A percentile compares a stretch with the other conserved stretches of the same genome.
phyloP scores from a whole-genome alignment of 2,113 vertebrate species.

The Cathartes aura region DNA sequence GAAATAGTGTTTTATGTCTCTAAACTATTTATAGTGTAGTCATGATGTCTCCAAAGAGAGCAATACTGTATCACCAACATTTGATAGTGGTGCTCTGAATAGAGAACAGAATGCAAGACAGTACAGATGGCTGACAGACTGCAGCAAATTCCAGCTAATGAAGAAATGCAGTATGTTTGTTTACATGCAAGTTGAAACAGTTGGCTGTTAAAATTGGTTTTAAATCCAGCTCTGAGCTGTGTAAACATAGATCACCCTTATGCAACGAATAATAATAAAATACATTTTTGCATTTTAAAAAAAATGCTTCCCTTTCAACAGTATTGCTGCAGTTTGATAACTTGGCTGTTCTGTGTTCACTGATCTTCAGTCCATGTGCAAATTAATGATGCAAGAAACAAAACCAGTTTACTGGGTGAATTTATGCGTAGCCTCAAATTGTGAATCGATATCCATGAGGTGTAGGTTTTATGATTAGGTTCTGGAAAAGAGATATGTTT shows the following conservation, averaged over 20 bases:
- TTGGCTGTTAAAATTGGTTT: constrained; percentile 54
- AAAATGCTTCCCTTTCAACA: neutral
- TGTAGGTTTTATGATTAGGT: neutral
- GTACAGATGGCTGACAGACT: constrained; percentile 72
- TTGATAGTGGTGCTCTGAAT: constrained; percentile 56
- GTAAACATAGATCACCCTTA: constrained; percentile 61
- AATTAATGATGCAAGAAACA: constrained; percentile 65
- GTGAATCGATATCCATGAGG: neutral
- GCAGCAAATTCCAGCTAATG: constrained; percentile 72
- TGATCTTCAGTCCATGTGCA: constrained; percentile 32
- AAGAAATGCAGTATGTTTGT: constrained; percentile 70
- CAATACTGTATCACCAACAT: constrained; percentile 58
- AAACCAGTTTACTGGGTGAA: constrained; percentile 37
- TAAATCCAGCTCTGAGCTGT: constrained; percentile 60
- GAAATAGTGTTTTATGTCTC: constrained; percentile 39
- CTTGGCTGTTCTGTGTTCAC: constrained; percentile 30
- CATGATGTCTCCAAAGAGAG: constrained; percentile 64
- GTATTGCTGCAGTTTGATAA: constrained; percentile 51
- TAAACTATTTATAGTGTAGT: constrained; percentile 60
- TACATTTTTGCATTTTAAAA: constrained; percentile 5
- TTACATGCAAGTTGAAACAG: constrained; percentile 55
- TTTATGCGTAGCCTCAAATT: constrained; percentile 24
- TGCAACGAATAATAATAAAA: constrained; percentile 62
- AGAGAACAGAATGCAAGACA: constrained; percentile 61
- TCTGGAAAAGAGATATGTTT: neutral